phyloP scores from a whole-genome alignment of 2,888 invertebrate species.

The Clusia tigrina region DNA sequence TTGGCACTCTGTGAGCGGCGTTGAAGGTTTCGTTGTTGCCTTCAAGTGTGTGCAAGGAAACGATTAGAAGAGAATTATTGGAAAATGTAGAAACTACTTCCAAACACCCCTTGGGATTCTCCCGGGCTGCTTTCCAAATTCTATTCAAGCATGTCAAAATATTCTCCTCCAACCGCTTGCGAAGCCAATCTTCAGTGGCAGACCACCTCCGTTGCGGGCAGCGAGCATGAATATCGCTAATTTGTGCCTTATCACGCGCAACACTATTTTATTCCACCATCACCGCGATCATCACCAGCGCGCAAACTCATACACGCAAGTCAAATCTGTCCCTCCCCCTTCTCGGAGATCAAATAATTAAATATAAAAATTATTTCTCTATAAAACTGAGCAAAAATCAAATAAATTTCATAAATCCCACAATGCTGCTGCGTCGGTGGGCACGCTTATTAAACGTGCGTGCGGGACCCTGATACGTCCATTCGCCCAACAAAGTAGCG shows the following conservation, averaged over 20 bases:
- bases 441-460: constrained; percentile 54
- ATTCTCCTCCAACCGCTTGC: no score
- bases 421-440: constrained; percentile 28
- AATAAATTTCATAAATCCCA: constrained; percentile 21
- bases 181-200: neutral
- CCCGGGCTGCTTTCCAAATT: no score
- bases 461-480: neutral
- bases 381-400: constrained; percentile 10
- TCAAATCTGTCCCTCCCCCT: constrained; percentile 36
- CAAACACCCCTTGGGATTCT: neutral
- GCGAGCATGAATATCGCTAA: constrained; percentile 22
- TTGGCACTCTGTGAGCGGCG: no score
- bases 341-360: constrained; percentile 48
- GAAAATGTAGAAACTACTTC: neutral
- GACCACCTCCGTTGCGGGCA: constrained; percentile 36
- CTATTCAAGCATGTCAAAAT: no score
- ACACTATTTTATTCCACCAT: no score
- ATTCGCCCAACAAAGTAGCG: constrained; percentile 43
- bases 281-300: constrained; percentile 13
- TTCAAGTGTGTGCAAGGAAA: no score
- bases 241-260: constrained; percentile 39
- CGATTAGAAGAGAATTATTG: neutral
- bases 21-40: no score
- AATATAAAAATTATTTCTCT: constrained; percentile 26
- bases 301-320: constrained; percentile 27